These are phyloP conservation scores for Margaritifera margaritifera DNA, from an alignment of 2,888 invertebrate species.

Conservation along the genomic window DNA sequence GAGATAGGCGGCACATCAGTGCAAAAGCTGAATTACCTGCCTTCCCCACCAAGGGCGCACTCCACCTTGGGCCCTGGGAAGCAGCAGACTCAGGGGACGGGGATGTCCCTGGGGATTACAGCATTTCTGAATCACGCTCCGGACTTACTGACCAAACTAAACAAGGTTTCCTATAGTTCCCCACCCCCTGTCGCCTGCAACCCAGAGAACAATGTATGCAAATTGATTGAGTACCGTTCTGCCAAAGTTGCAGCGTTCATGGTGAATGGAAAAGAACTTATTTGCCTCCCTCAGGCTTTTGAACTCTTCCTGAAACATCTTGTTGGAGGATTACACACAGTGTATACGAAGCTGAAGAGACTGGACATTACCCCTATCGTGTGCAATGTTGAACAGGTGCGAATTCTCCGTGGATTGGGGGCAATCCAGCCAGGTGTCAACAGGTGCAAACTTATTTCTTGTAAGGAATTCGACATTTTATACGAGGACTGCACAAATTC, in stretches of 20 bases:
- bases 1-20: too few relatives aligned
- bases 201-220: constrained; percentile 79
- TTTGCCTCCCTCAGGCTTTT: constrained; percentile 98
- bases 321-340: constrained; percentile 99
- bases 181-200: constrained; percentile 71
- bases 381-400: constrained; percentile 99
- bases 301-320: constrained; percentile 98
- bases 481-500: constrained; percentile 99
- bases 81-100: constrained; percentile 25
- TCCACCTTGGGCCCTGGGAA: too few relatives aligned
- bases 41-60: too few relatives aligned
- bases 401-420: constrained; percentile 96
- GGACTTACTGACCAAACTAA: constrained; percentile 50
- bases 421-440: constrained; percentile 99
- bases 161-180: constrained; percentile 64
- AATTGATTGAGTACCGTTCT: constrained; percentile 88
- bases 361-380: constrained; percentile 98
- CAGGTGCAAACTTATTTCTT: constrained; percentile 98
- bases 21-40: too few relatives aligned
- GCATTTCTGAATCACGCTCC: constrained; percentile 48
- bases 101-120: constrained; percentile 44
- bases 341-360: constrained; percentile 98
- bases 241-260: constrained; percentile 99
- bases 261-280: constrained; percentile 95
- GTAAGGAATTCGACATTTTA: constrained; percentile 98